Base-by-base conservation (phyloP, 2,113 vertebrate genomes). In the Tachycineta bicolor region DNA sequence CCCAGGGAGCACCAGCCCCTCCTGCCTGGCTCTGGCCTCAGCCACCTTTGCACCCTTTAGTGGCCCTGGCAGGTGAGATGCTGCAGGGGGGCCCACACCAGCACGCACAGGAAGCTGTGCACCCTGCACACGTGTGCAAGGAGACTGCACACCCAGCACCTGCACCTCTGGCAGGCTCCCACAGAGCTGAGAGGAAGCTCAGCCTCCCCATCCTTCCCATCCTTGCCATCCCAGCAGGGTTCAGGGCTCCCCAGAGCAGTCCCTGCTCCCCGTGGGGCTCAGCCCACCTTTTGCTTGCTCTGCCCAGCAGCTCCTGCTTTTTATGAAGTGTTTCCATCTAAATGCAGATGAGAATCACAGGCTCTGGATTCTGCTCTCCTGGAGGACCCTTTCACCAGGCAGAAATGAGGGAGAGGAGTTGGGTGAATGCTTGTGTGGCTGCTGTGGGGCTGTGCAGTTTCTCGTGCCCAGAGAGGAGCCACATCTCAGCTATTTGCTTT, bases 41-140 rank as follows among this genome's bases (percentile, higher is more conserved):
- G 11, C 26, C 74, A 70, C 56, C 64, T 59, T 24, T 52, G 56
- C 47, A 59, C 39, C 4, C 1, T 46, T 53, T 0, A 22, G 71
- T 28, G 39, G 37, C 47, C 52, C 73, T 14, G 37, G 37, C 33
- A 41, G 37, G 41, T 12, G 41, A 59, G 62, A n/a, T 2, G 4
- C 46, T 87, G 77, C 81, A 2, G 12, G n/a, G 34, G 53, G 50
- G 28, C 68, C 39, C 84, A 15, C 39, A 12, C 1, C 37, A 11
- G 44, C 1, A 41, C 58, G 9, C 11, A 18, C 63, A 64, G 62
- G 53, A 29, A 52, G 41, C 24, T 2, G 0, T 10, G 37, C 0
- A 1, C 73, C 44, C 10, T 0, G 21, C 34, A 26, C 9, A 3
- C 1, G 0, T 6, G 59, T 21, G 85, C 59, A 15, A 21, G 26